Percentiles rank a stretch among this genome's conserved stretches.
Evolutionary conservation across 2,113 vertebrate genomes (phyloP).

Genomic region (Aspiorhynchus laticeps): DNA sequence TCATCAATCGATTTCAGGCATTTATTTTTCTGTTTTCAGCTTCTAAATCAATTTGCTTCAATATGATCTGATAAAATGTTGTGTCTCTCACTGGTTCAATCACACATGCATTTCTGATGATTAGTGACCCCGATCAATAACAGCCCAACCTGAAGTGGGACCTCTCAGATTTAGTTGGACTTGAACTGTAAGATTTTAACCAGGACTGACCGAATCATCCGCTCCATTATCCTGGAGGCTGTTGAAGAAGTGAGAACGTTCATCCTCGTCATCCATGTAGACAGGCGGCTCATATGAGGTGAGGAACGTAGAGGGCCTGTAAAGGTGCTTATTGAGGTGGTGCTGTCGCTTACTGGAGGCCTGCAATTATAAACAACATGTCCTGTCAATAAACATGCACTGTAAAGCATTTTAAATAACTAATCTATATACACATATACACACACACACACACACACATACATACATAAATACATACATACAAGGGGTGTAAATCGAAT

Average conservation of each 20-base stretch:
- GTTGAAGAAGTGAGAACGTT: slow-evolving; percentile 85
- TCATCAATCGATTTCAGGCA: background rate
- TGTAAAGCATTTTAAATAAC: slow-evolving; percentile 23
- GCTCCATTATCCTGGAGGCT: slow-evolving; percentile 79
- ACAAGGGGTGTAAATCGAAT: no score
- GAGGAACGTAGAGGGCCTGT: slow-evolving; percentile 97
- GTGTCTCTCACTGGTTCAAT: background rate
- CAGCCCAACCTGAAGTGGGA: background rate
- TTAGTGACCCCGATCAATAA: background rate
- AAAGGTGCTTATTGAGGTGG: slow-evolving; percentile 98
- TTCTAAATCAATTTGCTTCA: background rate
- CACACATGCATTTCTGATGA: background rate
- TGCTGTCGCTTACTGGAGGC: slow-evolving; percentile 94
- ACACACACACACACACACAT: background rate
- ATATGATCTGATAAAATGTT: background rate
- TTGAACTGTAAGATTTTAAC: background rate
- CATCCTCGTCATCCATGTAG: slow-evolving; percentile 98
- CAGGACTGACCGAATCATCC: slow-evolving; percentile 83
- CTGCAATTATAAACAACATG: slow-evolving; percentile 66
- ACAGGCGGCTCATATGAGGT: slow-evolving; percentile 97
- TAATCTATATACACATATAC: background rate
- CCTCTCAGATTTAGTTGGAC: background rate
- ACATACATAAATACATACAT: no score
- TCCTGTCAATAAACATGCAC: background rate
- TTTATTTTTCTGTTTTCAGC: background rate